A percentile compares a stretch with the other conserved stretches of the same genome.
Evolutionary conservation across 64 coral and sea anemone genomes (phyloP).

Genomic region (Pocillopora damicornis): DNA sequence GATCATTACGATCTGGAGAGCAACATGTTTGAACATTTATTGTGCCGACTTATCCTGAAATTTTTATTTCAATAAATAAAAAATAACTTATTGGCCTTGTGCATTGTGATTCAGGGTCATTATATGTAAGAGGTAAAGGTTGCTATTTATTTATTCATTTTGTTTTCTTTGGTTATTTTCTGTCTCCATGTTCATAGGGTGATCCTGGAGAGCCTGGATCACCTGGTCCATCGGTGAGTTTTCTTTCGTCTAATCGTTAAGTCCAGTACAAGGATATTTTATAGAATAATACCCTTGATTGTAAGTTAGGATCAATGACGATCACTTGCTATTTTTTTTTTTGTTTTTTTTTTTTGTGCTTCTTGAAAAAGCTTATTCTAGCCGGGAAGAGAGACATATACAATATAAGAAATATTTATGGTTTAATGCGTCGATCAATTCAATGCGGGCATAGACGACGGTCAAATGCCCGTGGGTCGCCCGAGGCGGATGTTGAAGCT

Average conservation of each 20-base stretch:
- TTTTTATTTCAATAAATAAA: too few relatives aligned
- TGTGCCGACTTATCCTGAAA: too few relatives aligned
- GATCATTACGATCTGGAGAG: too few relatives aligned
- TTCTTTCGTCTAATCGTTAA: not conserved
- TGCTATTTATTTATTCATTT: not conserved
- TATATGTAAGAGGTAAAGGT: not conserved
- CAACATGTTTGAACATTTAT: too few relatives aligned
- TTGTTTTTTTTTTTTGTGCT: not conserved
- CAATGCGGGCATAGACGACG: too few relatives aligned
- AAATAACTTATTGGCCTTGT: too few relatives aligned
- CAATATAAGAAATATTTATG: too few relatives aligned
- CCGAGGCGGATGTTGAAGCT: too few relatives aligned
- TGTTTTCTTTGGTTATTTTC: not conserved
- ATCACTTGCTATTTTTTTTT: not conserved
- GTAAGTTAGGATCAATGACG: not conserved
- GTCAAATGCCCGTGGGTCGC: too few relatives aligned
- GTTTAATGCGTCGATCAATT: too few relatives aligned
- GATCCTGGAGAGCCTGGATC: slow-evolving; percentile 40
- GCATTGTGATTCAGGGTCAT: not conserved
- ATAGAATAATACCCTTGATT: not conserved
- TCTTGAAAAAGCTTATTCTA: too few relatives aligned
- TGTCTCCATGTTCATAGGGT: slow-evolving; percentile 22
- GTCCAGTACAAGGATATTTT: not conserved
- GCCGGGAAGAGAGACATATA: too few relatives aligned
- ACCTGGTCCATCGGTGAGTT: slow-evolving; percentile 50